phyloP scores from a whole-genome alignment of 2,113 vertebrate species.

The Gallinago media region DNA sequence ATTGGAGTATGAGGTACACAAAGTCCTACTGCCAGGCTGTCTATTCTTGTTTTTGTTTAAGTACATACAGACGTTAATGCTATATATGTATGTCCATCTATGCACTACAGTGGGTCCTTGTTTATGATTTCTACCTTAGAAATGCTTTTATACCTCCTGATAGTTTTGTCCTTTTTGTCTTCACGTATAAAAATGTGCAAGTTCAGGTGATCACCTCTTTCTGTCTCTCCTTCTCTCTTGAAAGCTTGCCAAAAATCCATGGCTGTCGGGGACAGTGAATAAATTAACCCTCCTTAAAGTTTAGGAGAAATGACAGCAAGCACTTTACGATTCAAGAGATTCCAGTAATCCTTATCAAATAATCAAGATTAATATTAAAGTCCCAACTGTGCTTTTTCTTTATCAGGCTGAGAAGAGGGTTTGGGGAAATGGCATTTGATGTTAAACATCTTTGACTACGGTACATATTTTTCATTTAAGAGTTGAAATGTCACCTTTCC shows the following conservation, averaged over 20 bases:
- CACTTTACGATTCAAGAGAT: neutral
- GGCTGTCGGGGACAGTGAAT: too few relatives aligned
- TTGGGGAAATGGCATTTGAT: conserved; percentile 15
- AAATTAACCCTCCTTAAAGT: too few relatives aligned
- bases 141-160: neutral
- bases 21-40: neutral
- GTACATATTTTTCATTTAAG: conserved; percentile 42
- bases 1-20: neutral
- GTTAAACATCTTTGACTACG: neutral
- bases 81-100: neutral
- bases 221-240: neutral
- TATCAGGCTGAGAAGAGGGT: neutral
- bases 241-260: conserved; percentile 33
- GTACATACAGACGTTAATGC: neutral
- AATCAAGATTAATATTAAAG: conserved; percentile 32
- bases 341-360: conserved; percentile 16
- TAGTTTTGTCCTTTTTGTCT: neutral
- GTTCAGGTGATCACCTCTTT: neutral
- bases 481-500: conserved; percentile 27
- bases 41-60: neutral
- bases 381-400: neutral
- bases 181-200: neutral
- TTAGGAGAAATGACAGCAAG: too few relatives aligned
- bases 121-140: neutral
- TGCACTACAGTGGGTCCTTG: neutral